Percentiles rank a stretch among this genome's conserved stretches.
These are phyloP conservation scores for Dynastes grantii DNA, from an alignment of 2,888 invertebrate genomes.

Conservation along the genomic window DNA sequence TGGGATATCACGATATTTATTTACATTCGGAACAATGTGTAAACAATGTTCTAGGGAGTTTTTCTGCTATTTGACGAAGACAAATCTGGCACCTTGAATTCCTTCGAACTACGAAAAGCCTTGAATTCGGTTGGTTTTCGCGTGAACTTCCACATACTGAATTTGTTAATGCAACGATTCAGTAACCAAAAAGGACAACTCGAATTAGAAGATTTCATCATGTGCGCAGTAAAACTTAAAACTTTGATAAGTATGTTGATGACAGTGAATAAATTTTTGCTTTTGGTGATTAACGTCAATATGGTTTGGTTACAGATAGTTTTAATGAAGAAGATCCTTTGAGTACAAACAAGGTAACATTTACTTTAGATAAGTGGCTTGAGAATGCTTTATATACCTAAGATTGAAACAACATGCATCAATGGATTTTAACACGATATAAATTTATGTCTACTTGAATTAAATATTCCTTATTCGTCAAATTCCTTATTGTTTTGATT, in stretches of 20 bases:
- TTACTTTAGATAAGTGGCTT: constrained; percentile 93
- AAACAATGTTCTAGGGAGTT: constrained; percentile 77
- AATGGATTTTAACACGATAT: no score
- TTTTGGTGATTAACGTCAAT: constrained; percentile 66
- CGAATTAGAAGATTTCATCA: constrained; percentile 94
- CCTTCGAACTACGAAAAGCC: constrained; percentile 88
- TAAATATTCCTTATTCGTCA: no score
- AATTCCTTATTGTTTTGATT: no score
- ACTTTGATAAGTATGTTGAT: constrained; percentile 90
- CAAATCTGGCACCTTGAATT: constrained; percentile 84
- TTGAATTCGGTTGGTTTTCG: constrained; percentile 92
- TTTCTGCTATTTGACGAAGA: constrained; percentile 90
- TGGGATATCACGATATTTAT: constrained; percentile 50
- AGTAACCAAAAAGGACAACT: constrained; percentile 88
- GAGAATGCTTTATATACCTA: constrained; percentile 91
- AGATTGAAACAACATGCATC: constrained; percentile 52
- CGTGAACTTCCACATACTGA: constrained; percentile 91
- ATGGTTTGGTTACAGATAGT: constrained; percentile 73
- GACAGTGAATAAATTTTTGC: not conserved
- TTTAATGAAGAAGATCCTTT: constrained; percentile 84
- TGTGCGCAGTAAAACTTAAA: constrained; percentile 94
- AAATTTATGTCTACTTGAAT: no score
- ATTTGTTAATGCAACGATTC: constrained; percentile 92
- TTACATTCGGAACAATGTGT: no score
- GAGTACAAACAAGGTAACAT: constrained; percentile 83